Evolutionary conservation across 2,113 vertebrate species (phyloP), one percentile per base, ranked within the genome.

Genomic region (Oryzias melastigma): DNA sequence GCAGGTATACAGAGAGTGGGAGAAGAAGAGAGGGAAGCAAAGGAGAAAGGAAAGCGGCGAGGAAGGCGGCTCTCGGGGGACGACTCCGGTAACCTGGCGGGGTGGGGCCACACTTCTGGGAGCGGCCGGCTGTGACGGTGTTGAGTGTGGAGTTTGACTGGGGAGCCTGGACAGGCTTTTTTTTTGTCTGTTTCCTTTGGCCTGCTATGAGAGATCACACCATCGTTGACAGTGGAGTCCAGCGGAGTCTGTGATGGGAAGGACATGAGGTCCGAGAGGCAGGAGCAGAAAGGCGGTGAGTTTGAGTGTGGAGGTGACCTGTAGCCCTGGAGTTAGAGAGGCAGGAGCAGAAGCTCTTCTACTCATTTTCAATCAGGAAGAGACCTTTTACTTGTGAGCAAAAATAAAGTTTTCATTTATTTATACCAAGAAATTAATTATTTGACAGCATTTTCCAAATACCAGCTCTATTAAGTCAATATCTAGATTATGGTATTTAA

Each of bases 231-330:
- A 86, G 87, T 91, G 89, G 88, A 90, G 86, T 57, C 83, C 16
- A 82, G 75, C 17, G 73, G 85, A 89, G 81, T 75, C 72, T 53
- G 71, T 63, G 85, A 78, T 35, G 59, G 73, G 72, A 67, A 73
- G 76, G 81, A 73, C 78, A 91, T 91, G 90, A 87, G 84, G 85
- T 88, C 90, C 65, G 88, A 90, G 68, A 87, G 67, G 76, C 89
- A 91, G 76, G 88, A 91, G 59, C 84, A 82, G 56, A 90, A 79
- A 66, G 65, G 87, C 15, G 89, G 90, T 91, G 78, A 90, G 90
- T 63, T 44, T 3, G 84, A 73, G 43, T 55, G 42, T 48, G 50
- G 5, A 54, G 25, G 49, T 5, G 41, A 4, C 18, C 19, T 10
- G 4, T 57, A 27, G 46, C 29, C 55, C 8, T 62, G 52, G 27